Evolutionary conservation across 2,888 invertebrate species (phyloP).

Genomic region (Leptogaster cylindrica): DNA sequence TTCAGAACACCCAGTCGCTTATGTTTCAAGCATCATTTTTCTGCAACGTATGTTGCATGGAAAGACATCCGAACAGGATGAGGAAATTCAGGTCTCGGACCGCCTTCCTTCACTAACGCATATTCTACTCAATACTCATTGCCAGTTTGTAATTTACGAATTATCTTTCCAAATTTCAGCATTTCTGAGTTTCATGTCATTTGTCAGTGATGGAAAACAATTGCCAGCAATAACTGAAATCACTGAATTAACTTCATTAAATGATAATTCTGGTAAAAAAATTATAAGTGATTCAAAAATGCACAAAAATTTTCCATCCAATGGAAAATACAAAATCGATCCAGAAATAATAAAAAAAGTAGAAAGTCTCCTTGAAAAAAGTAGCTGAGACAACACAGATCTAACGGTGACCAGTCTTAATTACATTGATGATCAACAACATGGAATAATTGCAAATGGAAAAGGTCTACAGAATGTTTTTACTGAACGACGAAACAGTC

Average conservation of each 20-base stretch:
- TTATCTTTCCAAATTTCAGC: too few species aligned
- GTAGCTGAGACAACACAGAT: slow-evolving; percentile 62
- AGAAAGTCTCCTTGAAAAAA: slow-evolving; percentile 60
- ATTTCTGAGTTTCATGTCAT: too few species aligned
- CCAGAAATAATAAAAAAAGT: slow-evolving; percentile 62
- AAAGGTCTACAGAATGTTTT: slow-evolving; percentile 41
- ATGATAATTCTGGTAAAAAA: slow-evolving; percentile 62
- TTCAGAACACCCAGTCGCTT: too few species aligned
- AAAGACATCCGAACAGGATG: too few species aligned
- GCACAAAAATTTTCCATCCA: slow-evolving; percentile 21
- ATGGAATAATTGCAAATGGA: slow-evolving; percentile 50
- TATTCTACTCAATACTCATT: too few species aligned
- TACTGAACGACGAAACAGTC: slow-evolving; percentile 19
- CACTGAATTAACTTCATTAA: slow-evolving; percentile 72
- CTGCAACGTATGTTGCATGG: too few species aligned
- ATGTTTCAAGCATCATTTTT: too few species aligned
- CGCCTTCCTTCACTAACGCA: too few species aligned
- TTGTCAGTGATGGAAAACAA: slow-evolving; percentile 69
- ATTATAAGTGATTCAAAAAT: slow-evolving; percentile 40
- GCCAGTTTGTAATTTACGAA: too few species aligned
- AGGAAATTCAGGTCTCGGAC: too few species aligned
- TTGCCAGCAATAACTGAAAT: slow-evolving; percentile 73
- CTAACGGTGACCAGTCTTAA: slow-evolving; percentile 67
- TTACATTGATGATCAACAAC: slow-evolving; percentile 67
- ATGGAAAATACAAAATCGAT: slow-evolving; percentile 59